These are phyloP conservation scores for Rhinoderma darwinii DNA, from an alignment of 2,113 vertebrate genomes.

Conservation along the genomic window DNA sequence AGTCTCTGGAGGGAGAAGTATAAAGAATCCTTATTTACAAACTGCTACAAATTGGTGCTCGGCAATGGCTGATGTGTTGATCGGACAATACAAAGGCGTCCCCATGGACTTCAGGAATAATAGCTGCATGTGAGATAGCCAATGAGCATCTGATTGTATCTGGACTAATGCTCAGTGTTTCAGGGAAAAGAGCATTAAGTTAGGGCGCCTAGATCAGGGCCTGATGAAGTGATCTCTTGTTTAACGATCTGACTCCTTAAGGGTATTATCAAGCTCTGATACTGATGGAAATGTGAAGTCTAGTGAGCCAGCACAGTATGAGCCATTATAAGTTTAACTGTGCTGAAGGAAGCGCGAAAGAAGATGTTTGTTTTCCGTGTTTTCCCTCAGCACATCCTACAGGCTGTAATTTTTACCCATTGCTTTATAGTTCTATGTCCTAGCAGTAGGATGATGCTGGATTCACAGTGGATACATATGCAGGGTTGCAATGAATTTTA, in stretches of 20 bases:
- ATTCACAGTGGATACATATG: constrained; percentile 31
- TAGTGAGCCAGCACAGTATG: constrained; percentile 17
- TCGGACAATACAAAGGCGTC: constrained; percentile 68
- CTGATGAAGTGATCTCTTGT: constrained; percentile 66
- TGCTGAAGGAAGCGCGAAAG: constrained; percentile 24
- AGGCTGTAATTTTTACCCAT: constrained; percentile 53
- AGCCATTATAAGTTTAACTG: constrained; percentile 47
- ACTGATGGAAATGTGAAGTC: constrained; percentile 42
- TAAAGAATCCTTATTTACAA: constrained; percentile 67
- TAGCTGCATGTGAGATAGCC: constrained; percentile 72
- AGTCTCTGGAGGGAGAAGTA: constrained; percentile 65
- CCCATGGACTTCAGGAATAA: constrained; percentile 70
- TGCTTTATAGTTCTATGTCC: constrained; percentile 30
- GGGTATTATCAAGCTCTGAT: constrained; percentile 54
- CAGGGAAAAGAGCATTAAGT: constrained; percentile 72
- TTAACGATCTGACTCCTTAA: constrained; percentile 63
- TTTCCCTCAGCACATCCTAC: constrained; percentile 43
- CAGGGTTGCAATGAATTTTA: constrained; percentile 12
- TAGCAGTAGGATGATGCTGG: constrained; percentile 2
- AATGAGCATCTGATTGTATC: constrained; percentile 71
- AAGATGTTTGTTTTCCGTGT: constrained; percentile 29
- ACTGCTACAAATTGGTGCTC: constrained; percentile 72
- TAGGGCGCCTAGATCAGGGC: constrained; percentile 64
- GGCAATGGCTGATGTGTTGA: constrained; percentile 71
- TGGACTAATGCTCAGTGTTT: constrained; percentile 65